Conservation (phyloP, 2,113 vertebrate genomes). For the Athene cunicularia region DNA sequence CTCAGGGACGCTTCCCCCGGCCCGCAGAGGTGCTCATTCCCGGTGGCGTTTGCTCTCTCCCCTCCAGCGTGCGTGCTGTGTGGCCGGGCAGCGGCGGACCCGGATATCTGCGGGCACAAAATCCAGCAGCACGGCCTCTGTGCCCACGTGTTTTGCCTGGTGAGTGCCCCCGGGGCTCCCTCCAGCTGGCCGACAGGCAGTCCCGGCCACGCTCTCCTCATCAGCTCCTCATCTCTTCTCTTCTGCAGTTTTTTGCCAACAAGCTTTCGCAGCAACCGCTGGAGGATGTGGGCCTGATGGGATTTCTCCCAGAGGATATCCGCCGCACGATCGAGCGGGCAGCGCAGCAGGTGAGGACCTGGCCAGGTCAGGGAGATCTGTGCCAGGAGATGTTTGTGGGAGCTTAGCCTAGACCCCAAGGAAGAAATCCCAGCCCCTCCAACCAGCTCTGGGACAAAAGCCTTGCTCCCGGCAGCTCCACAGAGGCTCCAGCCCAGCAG, state of each 20-base stretch:
- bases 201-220: too few relatives aligned
- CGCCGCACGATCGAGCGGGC: neutral
- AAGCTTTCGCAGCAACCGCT: neutral
- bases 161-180: too few relatives aligned
- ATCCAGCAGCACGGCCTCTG: neutral
- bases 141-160: too few relatives aligned
- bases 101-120: too few relatives aligned
- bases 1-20: too few relatives aligned
- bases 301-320: neutral
- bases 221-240: neutral
- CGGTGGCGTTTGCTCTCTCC: too few relatives aligned
- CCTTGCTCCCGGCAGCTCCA: neutral
- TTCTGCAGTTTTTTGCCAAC: neutral
- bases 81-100: too few relatives aligned
- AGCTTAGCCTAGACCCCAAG: neutral
- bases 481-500: neutral
- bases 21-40: too few relatives aligned
- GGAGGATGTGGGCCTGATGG: too few relatives aligned
- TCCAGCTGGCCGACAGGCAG: too few relatives aligned
- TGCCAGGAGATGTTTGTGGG: too few relatives aligned
- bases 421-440: neutral
- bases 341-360: neutral
- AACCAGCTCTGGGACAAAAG: neutral
- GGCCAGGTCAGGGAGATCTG: neutral
- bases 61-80: too few relatives aligned